Evolutionary conservation across 64 coral and sea anemone species (phyloP).

Genomic region (Acropora yongei): DNA sequence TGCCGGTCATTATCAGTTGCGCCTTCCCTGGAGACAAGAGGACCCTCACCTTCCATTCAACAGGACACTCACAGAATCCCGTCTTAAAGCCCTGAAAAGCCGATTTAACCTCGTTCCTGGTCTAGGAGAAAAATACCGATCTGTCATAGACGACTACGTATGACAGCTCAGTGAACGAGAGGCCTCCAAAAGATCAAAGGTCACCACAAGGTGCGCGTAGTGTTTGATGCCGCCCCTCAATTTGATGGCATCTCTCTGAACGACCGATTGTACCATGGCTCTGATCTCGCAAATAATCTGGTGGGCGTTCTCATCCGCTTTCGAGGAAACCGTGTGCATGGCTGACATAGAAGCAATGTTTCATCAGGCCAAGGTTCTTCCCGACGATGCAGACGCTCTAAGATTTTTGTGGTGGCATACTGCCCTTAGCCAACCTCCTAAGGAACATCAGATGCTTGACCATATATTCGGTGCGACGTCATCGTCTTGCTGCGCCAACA

Average conservation of each 20-base stretch:
- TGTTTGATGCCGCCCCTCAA: conserved; percentile 54
- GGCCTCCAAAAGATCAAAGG: neutral
- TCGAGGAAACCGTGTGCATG: neutral
- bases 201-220: conserved; percentile 52
- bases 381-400: conserved; percentile 8
- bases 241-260: conserved; percentile 9
- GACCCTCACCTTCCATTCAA: conserved; percentile 4
- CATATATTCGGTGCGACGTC: conserved; percentile 21
- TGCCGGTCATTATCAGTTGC: conserved; percentile 17
- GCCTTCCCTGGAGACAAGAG: conserved; percentile 27
- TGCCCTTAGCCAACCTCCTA: neutral
- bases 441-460: conserved; percentile 44
- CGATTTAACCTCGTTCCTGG: neutral
- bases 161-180: neutral
- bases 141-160: conserved; percentile 10
- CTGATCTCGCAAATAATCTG: conserved; percentile 7
- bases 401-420: conserved; percentile 54
- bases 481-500: conserved; percentile 12
- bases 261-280: conserved; percentile 17
- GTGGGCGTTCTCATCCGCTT: conserved; percentile 5
- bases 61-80: neutral
- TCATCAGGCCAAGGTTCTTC: conserved; percentile 41
- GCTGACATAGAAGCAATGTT: conserved; percentile 49
- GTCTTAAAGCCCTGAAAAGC: neutral
- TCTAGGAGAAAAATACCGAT: conserved; percentile 7